Conservation (phyloP, 2,888 invertebrate genomes). For the Melipona beecheii region DNA sequence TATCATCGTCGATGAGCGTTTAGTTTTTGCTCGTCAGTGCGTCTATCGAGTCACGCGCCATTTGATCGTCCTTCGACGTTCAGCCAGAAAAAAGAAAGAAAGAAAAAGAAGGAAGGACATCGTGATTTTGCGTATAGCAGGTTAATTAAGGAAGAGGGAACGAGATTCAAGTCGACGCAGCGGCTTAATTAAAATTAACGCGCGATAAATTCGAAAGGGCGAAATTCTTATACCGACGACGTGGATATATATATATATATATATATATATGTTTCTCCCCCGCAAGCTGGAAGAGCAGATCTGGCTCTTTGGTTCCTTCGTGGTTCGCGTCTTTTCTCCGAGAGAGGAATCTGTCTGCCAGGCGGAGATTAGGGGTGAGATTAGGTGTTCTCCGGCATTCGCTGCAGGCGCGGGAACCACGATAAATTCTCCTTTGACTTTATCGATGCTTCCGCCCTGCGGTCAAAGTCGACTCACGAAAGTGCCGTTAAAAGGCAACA, state of each 20-base stretch:
- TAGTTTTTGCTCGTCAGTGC: too few relatives aligned
- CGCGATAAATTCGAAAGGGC: conserved; percentile 73
- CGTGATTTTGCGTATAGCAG: conserved; percentile 15
- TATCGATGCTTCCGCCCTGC: conserved; percentile 61
- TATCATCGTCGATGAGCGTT: too few relatives aligned
- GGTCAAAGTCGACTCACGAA: conserved; percentile 63
- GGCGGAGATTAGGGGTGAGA: conserved; percentile 68
- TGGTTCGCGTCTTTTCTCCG: conserved; percentile 24
- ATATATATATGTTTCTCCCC: too few relatives aligned
- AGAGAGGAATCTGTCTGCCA: conserved; percentile 53
- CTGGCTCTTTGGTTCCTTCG: not conserved
- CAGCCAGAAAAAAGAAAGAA: not conserved
- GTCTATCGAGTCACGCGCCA: too few relatives aligned
- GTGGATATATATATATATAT: conserved; percentile 32
- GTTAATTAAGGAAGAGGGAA: conserved; percentile 75
- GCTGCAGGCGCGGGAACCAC: conserved; percentile 57
- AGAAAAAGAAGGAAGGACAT: not conserved
- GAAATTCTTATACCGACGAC: conserved; percentile 63
- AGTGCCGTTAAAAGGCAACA: conserved; percentile 65
- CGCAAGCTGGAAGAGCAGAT: not conserved
- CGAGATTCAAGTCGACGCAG: conserved; percentile 33
- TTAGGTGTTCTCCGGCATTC: conserved; percentile 56
- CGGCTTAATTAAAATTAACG: conserved; percentile 76
- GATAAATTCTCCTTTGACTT: conserved; percentile 73
- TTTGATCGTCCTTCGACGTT: too few relatives aligned